phyloP scores from a whole-genome alignment of 2,113 vertebrate species.

The Elephas maximus region DNA sequence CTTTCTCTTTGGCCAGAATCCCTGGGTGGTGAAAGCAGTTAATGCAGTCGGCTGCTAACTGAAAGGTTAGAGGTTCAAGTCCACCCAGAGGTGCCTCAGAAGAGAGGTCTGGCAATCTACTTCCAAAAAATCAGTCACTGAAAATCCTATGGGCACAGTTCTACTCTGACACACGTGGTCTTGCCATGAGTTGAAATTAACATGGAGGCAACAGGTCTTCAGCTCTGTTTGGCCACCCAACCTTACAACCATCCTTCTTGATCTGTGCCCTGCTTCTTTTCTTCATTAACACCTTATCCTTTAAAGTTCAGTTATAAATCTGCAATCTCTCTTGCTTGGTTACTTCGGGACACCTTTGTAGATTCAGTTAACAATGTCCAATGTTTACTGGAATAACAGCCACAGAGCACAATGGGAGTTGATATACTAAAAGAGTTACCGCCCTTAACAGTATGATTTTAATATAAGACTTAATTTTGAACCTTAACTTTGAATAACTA shows the following conservation, averaged over 20 bases:
- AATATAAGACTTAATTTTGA: slow-evolving; percentile 72
- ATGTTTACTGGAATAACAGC: slow-evolving; percentile 58
- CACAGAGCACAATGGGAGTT: slow-evolving; percentile 64
- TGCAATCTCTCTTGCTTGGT: slow-evolving; percentile 7
- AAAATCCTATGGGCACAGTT: neutral
- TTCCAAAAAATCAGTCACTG: neutral
- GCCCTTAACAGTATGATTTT: slow-evolving; percentile 68
- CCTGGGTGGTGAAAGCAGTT: neutral
- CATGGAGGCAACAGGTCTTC: neutral
- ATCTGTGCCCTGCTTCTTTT: neutral
- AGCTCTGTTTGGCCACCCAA: neutral
- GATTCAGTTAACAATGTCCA: slow-evolving; percentile 35
- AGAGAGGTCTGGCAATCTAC: neutral
- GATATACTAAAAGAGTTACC: slow-evolving; percentile 58
- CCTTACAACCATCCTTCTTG: slow-evolving; percentile 22
- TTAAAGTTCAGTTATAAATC: slow-evolving; percentile 16
- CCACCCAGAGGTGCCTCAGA: neutral
- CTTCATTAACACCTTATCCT: neutral
- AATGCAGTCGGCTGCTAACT: neutral
- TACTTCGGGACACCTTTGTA: slow-evolving; percentile 27
- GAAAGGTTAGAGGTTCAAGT: neutral
- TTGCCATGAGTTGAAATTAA: neutral
- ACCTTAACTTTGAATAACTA: slow-evolving; percentile 81
- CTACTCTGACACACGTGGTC: neutral
- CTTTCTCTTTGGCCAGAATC: neutral